Base-by-base conservation (phyloP, 2,113 vertebrate species). In the Vombatus ursinus region DNA sequence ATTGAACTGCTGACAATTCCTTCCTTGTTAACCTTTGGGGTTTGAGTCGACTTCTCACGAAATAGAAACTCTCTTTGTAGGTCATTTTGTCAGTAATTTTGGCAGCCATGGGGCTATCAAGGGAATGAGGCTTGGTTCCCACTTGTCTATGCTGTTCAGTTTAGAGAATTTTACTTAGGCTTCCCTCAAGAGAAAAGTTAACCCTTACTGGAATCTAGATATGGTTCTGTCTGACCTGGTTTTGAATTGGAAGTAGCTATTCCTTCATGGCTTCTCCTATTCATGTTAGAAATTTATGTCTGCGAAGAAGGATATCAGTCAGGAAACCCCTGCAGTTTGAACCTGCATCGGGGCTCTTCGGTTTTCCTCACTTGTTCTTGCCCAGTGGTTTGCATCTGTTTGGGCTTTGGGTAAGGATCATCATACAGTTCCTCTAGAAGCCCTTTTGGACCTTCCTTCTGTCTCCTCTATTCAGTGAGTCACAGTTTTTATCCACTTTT, bases 61-160 rank as follows among this genome's bases (percentile, higher is more conserved):
- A 98, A 97, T 98, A 98, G 98, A 97, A 98, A 98, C 97, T 96
- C 93, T 96, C 95, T 95, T 98, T 98, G 97, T 98, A 0, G 0
- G 97, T 98, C 96, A 96, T 22, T 97, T 97, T 98, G 95, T 98
- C 97, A 97, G 96, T 97, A 95, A 96, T 90, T 98, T 96, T 97
- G 98, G 97, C 95, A 98, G 96, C 95, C 93, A 97, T 96, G 47
- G 97, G 97, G 96, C 98, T 93, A 97, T 97, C 93, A 37, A 97
- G 97, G 98, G 96, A 97, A 96, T 94, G 94, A 97, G 94, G 94
- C 94, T 94, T 95, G 94, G 50, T 90, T 97, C 98, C 98, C 95
- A 97, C 97, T 89, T 68, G 95, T 96, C 93, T 97, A 77, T 93
- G 90, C 14, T 57, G 97, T 94, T 97, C 84, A 0, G 95, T 95